Base-by-base conservation (phyloP, 2,797 vertebrate species). In the Buphagus erythrorhynchus region DNA sequence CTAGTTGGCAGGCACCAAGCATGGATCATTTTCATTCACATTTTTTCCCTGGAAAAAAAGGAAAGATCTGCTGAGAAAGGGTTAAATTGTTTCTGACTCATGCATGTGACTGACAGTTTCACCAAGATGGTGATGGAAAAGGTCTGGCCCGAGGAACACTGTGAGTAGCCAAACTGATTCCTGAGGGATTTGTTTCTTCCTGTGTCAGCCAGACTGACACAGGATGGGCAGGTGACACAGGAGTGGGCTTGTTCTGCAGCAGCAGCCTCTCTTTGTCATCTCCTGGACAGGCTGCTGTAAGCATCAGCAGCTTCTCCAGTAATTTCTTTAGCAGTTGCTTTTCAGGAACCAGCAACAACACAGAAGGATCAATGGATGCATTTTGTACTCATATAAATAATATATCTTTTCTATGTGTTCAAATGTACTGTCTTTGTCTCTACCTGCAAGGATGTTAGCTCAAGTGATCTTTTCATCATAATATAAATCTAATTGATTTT, bases 401-500 rank as follows among this genome's bases (percentile, higher is more conserved):
- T 38, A 31, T 16, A 38, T 22, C 55, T 31, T 58, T 66, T 11
- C 20, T 36, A 0, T 0, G 0, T 43, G 18, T 62, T 86, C 58
- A 38, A 14, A 43, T 31, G 26, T 48, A 24, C 28, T 31, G 31
- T 48, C 42, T 59, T 52, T 81, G 9, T 55, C 16, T 82, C 43
- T 71, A 46, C 40, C 58, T 66, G 28, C 38, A 61, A 76, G 79
- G 16, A 40, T 76, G 58, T 68, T 54, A 80, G n/a, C 35, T 75
- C 62, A 40, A 88, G 69, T 10, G 43, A 36, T n/a, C 26, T 69
- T 79, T 89, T 42, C 22, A 22, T 36, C 13, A n/a, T 35, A 55
- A 55, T 55, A 18, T 46, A 42, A 58, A 87, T 87, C 78, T 91
- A 63, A 69, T 55, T 62, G 48, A 35, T 79, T 76, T 92, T 69